Evolutionary conservation across 2,888 invertebrate genomes (phyloP), one percentile per base, ranked within the genome.

Genomic region (Aspidiotus destructor): DNA sequence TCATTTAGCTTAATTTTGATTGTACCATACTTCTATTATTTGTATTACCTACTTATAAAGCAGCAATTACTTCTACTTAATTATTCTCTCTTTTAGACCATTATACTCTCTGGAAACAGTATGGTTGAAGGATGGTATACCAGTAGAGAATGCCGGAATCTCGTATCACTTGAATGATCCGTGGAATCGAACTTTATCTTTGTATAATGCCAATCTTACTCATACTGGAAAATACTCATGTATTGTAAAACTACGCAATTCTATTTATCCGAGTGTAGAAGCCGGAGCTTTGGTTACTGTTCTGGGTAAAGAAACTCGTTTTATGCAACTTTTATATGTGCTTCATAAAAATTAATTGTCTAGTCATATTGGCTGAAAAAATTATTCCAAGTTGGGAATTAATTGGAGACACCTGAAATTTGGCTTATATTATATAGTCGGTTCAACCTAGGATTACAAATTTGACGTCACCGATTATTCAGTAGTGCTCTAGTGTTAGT

Each of bases 41-140:
- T 28, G 5, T 28, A 28, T 28, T 28, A 54, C 16, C 8, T 54
- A 9, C 15, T n/a, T n/a, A n/a, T 54, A 16, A 54, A 54, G 17
- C 9, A 7, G 6, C 15, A 9, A n/a, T 5, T 54, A 54, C 2
- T 13, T 41, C 28, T 28, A 28, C 1, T 28, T 28, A 28, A 28
- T 28, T 28, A 28, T 57, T 60, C 70, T 68, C 64, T 15, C 70
- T 70, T 72, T 8, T 73, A 81, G 88, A 72, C 89, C 90, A 0
- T 78, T 93, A 60, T 87, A 92, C 76, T 89, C 90, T 76, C 77
- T 93, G 71, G 86, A 89, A 78, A 93, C 91, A 0, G 78, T 91
- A 41, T 94, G 94, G 94, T 85, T 86, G 74, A 94, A 94, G 80
- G 93, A 94, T 77, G 90, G 88, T 7, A 84, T 90, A 71, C 84